A percentile compares a stretch with the other conserved stretches of the same genome.
Evolutionary conservation across 2,797 vertebrate species (phyloP).

Genomic region (Aythya fuligula): DNA sequence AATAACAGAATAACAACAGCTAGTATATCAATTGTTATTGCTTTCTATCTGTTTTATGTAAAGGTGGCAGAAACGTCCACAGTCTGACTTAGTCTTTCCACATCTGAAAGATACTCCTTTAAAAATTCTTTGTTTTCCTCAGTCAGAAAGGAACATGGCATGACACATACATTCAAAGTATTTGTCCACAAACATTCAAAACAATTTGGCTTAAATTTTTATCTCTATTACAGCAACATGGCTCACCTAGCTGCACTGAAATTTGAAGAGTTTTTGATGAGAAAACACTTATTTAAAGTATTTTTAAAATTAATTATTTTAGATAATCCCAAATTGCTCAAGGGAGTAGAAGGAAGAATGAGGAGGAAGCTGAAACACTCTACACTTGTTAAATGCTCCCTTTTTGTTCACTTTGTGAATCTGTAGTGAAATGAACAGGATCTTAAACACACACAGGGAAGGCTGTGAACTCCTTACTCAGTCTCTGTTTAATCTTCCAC

Average conservation of each 20-base stretch:
- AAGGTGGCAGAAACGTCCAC: not conserved
- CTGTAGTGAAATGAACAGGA: slow-evolving; percentile 37
- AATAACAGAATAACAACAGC: not conserved
- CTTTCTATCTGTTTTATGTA: not conserved
- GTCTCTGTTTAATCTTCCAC: slow-evolving; percentile 58
- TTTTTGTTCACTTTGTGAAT: slow-evolving; percentile 29
- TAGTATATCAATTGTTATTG: not conserved
- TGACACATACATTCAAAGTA: not conserved
- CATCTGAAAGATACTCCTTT: not conserved
- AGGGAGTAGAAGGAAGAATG: not conserved
- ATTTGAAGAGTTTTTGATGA: not conserved
- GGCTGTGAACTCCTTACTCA: slow-evolving; percentile 3
- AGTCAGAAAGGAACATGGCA: not conserved
- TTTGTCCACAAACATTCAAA: not conserved
- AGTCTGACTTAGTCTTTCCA: not conserved
- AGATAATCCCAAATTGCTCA: not conserved
- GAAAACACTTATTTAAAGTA: not conserved
- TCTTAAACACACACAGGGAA: slow-evolving; percentile 20
- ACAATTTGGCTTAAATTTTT: not conserved
- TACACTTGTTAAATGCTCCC: slow-evolving; percentile 8
- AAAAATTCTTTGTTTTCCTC: not conserved
- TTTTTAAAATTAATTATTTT: not conserved
- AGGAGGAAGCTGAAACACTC: not conserved
- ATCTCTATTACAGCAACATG: not conserved
- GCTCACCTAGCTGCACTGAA: not conserved